These are phyloP conservation scores for Rhingia campestris DNA, from an alignment of 2,888 invertebrate genomes.

Conservation along the genomic window DNA sequence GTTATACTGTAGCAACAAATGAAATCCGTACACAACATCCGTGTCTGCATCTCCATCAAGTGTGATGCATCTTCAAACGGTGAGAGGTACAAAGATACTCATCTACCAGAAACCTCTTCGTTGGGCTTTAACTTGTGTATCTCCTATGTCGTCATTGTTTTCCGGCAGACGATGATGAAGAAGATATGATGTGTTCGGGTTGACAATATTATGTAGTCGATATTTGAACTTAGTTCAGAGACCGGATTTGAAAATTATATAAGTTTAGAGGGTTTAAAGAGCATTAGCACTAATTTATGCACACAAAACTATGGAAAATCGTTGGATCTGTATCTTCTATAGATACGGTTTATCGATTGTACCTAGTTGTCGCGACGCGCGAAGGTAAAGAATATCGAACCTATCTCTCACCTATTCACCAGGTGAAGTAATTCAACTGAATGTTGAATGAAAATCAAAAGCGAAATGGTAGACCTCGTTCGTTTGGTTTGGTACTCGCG, in stretches of 20 bases:
- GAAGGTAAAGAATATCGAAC: slow-evolving; percentile 46
- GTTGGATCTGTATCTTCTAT: neutral
- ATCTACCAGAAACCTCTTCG: slow-evolving; percentile 11
- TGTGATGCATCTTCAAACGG: slow-evolving; percentile 56
- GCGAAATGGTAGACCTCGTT: slow-evolving; percentile 71
- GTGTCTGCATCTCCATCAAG: slow-evolving; percentile 43
- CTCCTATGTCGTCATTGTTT: slow-evolving; percentile 2
- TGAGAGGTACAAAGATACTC: slow-evolving; percentile 41
- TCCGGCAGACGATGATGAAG: neutral
- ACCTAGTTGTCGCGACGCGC: slow-evolving; percentile 30
- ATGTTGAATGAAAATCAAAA: slow-evolving; percentile 80
- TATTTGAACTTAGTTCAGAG: neutral
- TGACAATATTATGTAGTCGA: slow-evolving; percentile 9
- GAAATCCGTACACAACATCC: slow-evolving; percentile 38
- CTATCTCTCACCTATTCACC: slow-evolving; percentile 75
- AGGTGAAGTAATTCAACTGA: slow-evolving; percentile 82
- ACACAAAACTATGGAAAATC: slow-evolving; percentile 8
- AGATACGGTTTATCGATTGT: slow-evolving; percentile 16
- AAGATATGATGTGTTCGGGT: neutral
- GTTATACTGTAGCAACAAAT: neutral
- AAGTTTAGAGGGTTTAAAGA: slow-evolving; percentile 8
- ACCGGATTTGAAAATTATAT: slow-evolving; percentile 28
- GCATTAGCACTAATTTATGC: slow-evolving; percentile 18
- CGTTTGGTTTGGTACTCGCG: slow-evolving; percentile 39
- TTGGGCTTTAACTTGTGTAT: neutral